Percentiles rank a stretch among this genome's conserved stretches.
These are phyloP conservation scores for Gortyna flavago DNA, from an alignment of 2,888 invertebrate species.

Conservation along the genomic window DNA sequence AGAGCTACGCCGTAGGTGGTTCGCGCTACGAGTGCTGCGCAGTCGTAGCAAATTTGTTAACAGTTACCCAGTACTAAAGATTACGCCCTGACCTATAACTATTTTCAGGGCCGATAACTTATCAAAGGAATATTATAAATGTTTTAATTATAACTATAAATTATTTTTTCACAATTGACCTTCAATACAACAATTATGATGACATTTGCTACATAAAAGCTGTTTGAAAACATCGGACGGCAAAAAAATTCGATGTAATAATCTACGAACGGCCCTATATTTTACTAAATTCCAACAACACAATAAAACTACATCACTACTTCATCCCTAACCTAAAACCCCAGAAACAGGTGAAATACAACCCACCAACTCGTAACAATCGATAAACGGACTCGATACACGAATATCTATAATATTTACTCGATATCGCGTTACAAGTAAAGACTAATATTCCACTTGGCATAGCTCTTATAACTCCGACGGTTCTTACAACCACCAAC, in stretches of 20 bases:
- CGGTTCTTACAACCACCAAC: constrained; percentile 30
- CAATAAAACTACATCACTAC: constrained; percentile 7
- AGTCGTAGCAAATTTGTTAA: not conserved
- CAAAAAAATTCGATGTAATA: not conserved
- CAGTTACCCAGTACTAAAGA: not conserved
- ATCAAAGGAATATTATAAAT: not conserved
- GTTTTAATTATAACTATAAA: not conserved
- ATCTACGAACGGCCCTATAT: not conserved
- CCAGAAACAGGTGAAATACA: constrained; percentile 45
- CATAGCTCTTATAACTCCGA: constrained; percentile 67
- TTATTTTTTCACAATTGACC: not conserved
- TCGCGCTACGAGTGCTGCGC: constrained; percentile 19
- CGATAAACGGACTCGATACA: constrained; percentile 65
- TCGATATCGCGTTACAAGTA: constrained; percentile 73
- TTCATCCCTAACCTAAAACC: constrained; percentile 38
- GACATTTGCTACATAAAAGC: not conserved
- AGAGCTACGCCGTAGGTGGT: constrained; percentile 28
- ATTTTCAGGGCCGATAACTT: not conserved
- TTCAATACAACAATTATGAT: not conserved
- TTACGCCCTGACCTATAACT: not conserved
- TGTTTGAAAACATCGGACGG: not conserved
- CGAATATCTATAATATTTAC: constrained; percentile 68
- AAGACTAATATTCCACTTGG: constrained; percentile 73
- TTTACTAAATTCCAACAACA: not conserved
- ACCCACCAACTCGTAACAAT: constrained; percentile 42